Conservation (phyloP, 2,797 vertebrate genomes). For the Alexandromys oeconomus region DNA sequence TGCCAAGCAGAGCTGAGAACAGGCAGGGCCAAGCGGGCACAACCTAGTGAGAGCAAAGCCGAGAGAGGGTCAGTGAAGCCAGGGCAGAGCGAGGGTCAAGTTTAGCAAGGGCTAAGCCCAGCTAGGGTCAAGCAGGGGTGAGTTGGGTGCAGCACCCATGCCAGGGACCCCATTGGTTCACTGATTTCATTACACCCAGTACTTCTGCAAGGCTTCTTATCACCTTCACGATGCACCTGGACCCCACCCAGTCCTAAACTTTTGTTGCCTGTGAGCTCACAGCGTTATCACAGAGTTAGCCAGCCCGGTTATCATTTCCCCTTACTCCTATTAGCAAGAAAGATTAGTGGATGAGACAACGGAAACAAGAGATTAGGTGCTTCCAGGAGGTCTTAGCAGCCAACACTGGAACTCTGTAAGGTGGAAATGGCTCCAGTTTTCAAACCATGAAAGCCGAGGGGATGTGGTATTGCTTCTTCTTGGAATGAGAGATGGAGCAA, state of each 20-base stretch:
- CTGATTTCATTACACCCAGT: too few species aligned
- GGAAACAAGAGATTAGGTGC: rapidly evolving
- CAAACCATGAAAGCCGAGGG: rapidly evolving
- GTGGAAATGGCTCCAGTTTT: rapidly evolving
- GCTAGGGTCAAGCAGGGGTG: neutral
- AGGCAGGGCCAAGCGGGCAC: neutral
- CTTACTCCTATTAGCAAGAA: neutral
- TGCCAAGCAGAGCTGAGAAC: neutral
- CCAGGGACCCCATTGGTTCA: neutral
- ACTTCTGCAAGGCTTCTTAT: neutral
- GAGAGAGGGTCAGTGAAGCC: neutral
- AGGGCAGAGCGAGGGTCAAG: neutral
- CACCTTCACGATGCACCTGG: rapidly evolving
- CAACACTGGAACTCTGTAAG: rapidly evolving
- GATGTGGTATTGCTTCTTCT: rapidly evolving
- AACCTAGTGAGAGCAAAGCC: neutral
- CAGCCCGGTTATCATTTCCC: rapidly evolving
- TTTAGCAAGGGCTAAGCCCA: neutral
- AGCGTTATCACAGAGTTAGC: rapidly evolving
- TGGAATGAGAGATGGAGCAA: neutral
- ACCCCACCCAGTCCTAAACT: rapidly evolving
- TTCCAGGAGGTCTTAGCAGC: rapidly evolving
- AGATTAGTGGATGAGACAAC: rapidly evolving
- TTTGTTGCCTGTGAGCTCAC: rapidly evolving
- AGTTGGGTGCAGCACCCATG: neutral